Evolutionary conservation across 1,140 invertebrate species (phyloP), one percentile per base, ranked within the genome.

Genomic region (Formica exsecta): DNA sequence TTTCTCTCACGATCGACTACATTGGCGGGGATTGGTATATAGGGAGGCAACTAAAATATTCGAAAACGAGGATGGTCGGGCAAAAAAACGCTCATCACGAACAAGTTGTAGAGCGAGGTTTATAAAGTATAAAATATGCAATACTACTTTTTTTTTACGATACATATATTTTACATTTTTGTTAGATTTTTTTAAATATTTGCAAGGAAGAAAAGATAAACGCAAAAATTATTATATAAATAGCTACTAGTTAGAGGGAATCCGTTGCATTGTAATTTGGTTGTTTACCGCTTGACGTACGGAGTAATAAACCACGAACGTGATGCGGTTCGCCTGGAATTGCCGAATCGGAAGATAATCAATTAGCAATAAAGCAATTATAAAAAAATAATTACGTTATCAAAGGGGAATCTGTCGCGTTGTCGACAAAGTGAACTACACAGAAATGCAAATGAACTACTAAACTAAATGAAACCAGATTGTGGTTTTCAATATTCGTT

Each of bases 301-400:
- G 19, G 0, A 19, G 44, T 54, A 66, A 89, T 79, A 86, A 75
- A 70, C 68, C 57, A 68, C 75, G 32, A 76, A 86, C 65, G 79
- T 54, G 61, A 54, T 48, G 38, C 29, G 32, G n/a, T 48, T 83
- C 13, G 79, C n/a, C 11, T 38, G 57, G 76, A 54, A 73, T 74
- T 36, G 48, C 19, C 51, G n/a, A 57, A 48, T 19, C 38, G 87
- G 80, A 90, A 90, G 85, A 92, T 91, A 91, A 92, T 90, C 89
- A 90, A 92, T 93, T 90, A 87, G 70, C 81, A 75, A 93, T 91
- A 75, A 91, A 88, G 86, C 86, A 90, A 92, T 92, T 91, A 51
- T 51, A 89, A 92, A 92, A 92, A 90, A 66, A 61, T 91, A 59
- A 89, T 91, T 89, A 77, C 77, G 54, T 36, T 77, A 89, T 86